Evolutionary conservation across 1,140 invertebrate genomes (phyloP), one percentile per base, ranked within the genome.

Genomic region (Magallana angulata): DNA sequence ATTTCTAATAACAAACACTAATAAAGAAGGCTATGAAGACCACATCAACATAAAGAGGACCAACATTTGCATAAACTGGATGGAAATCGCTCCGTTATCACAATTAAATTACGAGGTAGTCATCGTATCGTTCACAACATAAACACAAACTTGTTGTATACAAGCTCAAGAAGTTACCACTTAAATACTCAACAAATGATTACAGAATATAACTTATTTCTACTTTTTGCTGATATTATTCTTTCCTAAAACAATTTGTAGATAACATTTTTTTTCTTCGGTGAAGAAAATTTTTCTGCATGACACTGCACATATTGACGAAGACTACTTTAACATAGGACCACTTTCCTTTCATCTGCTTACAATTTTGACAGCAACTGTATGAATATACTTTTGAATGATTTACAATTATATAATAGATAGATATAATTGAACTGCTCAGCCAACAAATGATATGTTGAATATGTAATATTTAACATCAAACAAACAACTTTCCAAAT

Each of bases 401-500:
- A 76, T 76, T 12, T 30, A 76, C 24, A 76, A 76, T 36, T 76
- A 71, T 24, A 48, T 48, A 48, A 48, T 48, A 48, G 36, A 48
- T 48, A 76, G 24, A 30, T 76, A 76, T 76, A 76, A 24, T 68
- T 68, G 18, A 68, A 68, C 24, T 76, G 68, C 24, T 76, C 68
- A 36, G 24, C 68, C 68, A 76, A 18, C 68, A 30, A 76, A 76
- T 76, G 68, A 76, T 76, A 76, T 76, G 68, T 76, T 76, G 68
- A 76, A 76, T 76, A 76, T 76, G 68, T 76, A 30, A 76, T 76
- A 30, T 76, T 76, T 76, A 76, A 76, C 68, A 76, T 76, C 24
- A 76, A 76, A 76, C 68, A 76, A 76, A 76, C 30, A 76, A 76
- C 68, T 76, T 76, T 76, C 68, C 68, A 76, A 62, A 76, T 76